phyloP scores from a whole-genome alignment of 1,140 invertebrate species.

The Monomorium pharaonis region DNA sequence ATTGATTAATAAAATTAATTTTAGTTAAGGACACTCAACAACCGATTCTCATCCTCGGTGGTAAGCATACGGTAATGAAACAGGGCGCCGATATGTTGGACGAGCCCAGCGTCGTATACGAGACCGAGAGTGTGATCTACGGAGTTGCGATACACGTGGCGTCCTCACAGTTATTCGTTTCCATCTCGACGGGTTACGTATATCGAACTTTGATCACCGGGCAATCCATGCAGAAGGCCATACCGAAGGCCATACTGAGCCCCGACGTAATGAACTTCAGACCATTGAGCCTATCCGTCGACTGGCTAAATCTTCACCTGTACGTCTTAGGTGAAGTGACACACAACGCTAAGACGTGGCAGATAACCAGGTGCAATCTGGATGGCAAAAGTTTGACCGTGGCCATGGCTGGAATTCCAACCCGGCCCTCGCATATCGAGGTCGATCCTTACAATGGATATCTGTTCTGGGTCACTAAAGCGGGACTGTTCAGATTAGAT shows the following conservation, averaged over 20 bases:
- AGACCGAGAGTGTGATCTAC: constrained; percentile 79
- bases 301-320: constrained; percentile 94
- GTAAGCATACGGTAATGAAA: constrained; percentile 89
- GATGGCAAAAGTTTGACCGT: constrained; percentile 89
- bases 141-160: constrained; percentile 91
- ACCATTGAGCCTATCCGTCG: constrained; percentile 90
- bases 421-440: constrained; percentile 91
- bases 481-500: constrained; percentile 92
- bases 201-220: constrained; percentile 85
- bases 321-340: constrained; percentile 91
- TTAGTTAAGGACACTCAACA: constrained; percentile 87
- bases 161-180: constrained; percentile 90
- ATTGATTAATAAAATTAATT: background rate
- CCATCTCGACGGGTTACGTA: constrained; percentile 89
- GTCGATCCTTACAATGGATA: constrained; percentile 97
- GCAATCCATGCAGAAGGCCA: constrained; percentile 80
- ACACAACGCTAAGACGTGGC: constrained; percentile 87
- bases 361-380: constrained; percentile 91
- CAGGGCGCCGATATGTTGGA: constrained; percentile 89
- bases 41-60: constrained; percentile 90
- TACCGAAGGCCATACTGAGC: constrained; percentile 85
- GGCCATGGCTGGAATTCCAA: constrained; percentile 88
- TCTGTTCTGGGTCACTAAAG: constrained; percentile 91
- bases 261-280: constrained; percentile 86
- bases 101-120: constrained; percentile 87